Conservation (phyloP, 2,797 vertebrate genomes). For the Cephalopachus bancanus region DNA sequence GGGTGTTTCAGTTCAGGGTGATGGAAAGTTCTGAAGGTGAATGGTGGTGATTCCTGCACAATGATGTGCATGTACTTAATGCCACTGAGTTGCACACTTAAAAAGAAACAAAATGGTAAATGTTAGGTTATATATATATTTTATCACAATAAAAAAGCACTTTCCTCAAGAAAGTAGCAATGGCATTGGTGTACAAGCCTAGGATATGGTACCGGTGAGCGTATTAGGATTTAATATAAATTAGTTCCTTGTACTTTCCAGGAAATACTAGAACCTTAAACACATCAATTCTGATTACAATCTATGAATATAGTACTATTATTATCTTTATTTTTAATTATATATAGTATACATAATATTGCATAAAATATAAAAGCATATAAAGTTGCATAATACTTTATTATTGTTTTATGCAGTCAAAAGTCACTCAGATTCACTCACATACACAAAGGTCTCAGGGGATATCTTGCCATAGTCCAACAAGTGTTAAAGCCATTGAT, state of each 20-base stretch:
- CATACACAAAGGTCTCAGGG: background rate
- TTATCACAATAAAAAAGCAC: background rate
- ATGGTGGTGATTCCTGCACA: background rate
- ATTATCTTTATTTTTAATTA: constrained; percentile 5
- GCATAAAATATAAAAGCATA: background rate
- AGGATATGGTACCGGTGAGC: background rate
- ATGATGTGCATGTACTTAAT: background rate
- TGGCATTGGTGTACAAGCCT: background rate
- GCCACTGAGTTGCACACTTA: background rate
- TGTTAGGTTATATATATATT: background rate
- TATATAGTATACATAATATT: background rate
- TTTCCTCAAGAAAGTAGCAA: background rate
- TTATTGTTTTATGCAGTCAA: background rate
- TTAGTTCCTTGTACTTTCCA: background rate
- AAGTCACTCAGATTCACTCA: background rate
- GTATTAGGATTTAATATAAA: background rate
- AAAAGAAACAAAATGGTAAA: background rate
- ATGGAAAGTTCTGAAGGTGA: background rate
- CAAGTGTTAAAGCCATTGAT: background rate
- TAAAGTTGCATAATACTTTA: background rate
- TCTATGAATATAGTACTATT: background rate
- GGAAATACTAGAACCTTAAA: constrained; percentile 9
- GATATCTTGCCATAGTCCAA: background rate
- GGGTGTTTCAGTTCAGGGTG: background rate
- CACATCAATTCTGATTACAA: background rate